Conservation (phyloP, 2,888 invertebrate genomes). For the Euphydryas editha region DNA sequence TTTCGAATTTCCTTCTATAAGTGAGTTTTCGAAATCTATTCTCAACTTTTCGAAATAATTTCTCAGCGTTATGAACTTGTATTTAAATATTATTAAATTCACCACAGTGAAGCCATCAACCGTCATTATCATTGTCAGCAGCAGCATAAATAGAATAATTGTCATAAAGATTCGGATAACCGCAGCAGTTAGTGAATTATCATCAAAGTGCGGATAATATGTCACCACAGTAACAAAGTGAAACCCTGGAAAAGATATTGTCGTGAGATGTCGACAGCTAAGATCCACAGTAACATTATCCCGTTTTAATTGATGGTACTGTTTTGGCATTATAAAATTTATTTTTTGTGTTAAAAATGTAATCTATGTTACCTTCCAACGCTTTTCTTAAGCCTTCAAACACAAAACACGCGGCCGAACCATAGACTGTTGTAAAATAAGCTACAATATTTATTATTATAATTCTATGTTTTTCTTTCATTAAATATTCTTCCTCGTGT, state of each 20-base stretch:
- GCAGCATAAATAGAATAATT: slow-evolving; percentile 54
- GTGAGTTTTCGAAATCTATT: slow-evolving; percentile 54
- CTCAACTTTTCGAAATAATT: slow-evolving; percentile 64
- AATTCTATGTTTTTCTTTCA: slow-evolving; percentile 60
- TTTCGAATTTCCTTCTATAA: slow-evolving; percentile 46
- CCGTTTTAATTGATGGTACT: neutral
- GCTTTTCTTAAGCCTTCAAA: slow-evolving; percentile 69
- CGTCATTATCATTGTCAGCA: slow-evolving; percentile 67
- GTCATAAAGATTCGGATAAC: slow-evolving; percentile 58
- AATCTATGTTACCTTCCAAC: slow-evolving; percentile 51
- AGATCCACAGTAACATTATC: neutral
- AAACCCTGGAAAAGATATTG: slow-evolving; percentile 55
- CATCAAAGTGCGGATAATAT: slow-evolving; percentile 65
- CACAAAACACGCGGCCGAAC: slow-evolving; percentile 58
- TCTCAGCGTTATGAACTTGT: slow-evolving; percentile 71
- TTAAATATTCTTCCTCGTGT: slow-evolving; percentile 58
- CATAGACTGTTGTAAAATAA: slow-evolving; percentile 61
- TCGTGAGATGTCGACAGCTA: too few species aligned
- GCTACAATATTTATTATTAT: slow-evolving; percentile 66
- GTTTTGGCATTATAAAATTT: neutral
- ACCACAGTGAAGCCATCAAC: slow-evolving; percentile 65
- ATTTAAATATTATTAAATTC: slow-evolving; percentile 69
- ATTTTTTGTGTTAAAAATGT: neutral
- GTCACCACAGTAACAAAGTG: slow-evolving; percentile 72
- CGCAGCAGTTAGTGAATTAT: slow-evolving; percentile 57